Conservation (phyloP, 2,888 invertebrate species). For the Netelia melanura region DNA sequence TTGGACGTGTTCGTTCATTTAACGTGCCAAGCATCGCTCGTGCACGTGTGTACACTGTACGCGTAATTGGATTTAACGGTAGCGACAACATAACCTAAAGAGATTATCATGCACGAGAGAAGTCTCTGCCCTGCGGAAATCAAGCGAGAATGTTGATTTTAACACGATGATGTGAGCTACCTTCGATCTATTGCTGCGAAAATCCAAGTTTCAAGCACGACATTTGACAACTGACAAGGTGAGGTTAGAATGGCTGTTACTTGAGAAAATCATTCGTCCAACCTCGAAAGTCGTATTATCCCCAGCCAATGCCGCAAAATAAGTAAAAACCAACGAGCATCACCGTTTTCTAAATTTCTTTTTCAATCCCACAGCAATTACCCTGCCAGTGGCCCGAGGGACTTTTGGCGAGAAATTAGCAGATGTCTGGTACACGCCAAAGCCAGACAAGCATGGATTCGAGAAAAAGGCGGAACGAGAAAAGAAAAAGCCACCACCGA, state of each 20-base stretch:
- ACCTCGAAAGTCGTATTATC: background rate
- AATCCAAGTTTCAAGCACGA: too few species aligned
- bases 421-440: slow-evolving; percentile 34
- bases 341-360: background rate
- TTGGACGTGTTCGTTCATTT: slow-evolving; percentile 27
- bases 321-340: slow-evolving; percentile 8
- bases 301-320: background rate
- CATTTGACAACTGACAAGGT: too few species aligned
- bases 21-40: slow-evolving; percentile 24
- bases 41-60: slow-evolving; percentile 9
- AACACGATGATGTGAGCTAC: slow-evolving; percentile 16
- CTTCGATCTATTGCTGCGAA: too few species aligned
- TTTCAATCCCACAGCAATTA: slow-evolving; percentile 18
- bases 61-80: slow-evolving; percentile 49
- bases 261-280: background rate
- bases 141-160: background rate
- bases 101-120: slow-evolving; percentile 59
- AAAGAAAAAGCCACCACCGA: background rate
- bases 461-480: background rate
- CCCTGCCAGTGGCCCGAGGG: slow-evolving; percentile 33
- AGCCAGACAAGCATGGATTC: background rate
- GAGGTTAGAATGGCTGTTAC: too few species aligned
- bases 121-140: slow-evolving; percentile 31
- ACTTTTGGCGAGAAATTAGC: slow-evolving; percentile 42
- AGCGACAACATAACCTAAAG: slow-evolving; percentile 47